Conservation (phyloP, 2,797 vertebrate genomes). For the Knipowitschia caucasica region DNA sequence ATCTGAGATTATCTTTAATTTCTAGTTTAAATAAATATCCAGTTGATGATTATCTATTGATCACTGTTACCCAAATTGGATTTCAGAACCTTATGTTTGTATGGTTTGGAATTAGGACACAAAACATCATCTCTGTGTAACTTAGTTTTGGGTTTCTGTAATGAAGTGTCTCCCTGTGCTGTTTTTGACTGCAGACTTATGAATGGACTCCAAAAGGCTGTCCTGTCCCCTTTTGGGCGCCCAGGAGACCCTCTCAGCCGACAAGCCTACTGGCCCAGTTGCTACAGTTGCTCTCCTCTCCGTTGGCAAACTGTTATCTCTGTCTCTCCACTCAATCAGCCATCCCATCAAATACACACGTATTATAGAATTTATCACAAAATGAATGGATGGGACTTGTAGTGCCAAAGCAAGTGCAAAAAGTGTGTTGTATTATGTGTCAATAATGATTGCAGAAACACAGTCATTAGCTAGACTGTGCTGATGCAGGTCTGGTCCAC, state of each 20-base stretch:
- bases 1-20: too few relatives aligned
- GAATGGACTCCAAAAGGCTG: constrained; percentile 38
- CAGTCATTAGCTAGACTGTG: constrained; percentile 34
- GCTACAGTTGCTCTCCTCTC: constrained; percentile 31
- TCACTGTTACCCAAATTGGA: too few relatives aligned
- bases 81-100: too few relatives aligned
- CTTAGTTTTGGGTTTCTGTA: neutral
- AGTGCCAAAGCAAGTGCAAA: neutral
- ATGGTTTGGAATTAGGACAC: too few relatives aligned
- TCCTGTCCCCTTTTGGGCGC: constrained; percentile 53
- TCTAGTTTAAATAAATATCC: too few relatives aligned
- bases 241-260: constrained; percentile 56
- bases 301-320: constrained; percentile 50
- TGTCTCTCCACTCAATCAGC: constrained; percentile 22
- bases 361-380: constrained; percentile 25
- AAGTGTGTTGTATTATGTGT: constrained; percentile 18
- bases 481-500: constrained; percentile 29
- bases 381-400: constrained; percentile 11
- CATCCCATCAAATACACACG: constrained; percentile 10
- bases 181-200: constrained; percentile 45
- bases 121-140: too few relatives aligned
- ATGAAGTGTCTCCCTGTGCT: neutral
- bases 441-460: constrained; percentile 32
- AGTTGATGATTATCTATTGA: too few relatives aligned
- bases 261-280: constrained; percentile 73